phyloP scores from a whole-genome alignment of 1,140 invertebrate species.

The Elysia chlorotica region DNA sequence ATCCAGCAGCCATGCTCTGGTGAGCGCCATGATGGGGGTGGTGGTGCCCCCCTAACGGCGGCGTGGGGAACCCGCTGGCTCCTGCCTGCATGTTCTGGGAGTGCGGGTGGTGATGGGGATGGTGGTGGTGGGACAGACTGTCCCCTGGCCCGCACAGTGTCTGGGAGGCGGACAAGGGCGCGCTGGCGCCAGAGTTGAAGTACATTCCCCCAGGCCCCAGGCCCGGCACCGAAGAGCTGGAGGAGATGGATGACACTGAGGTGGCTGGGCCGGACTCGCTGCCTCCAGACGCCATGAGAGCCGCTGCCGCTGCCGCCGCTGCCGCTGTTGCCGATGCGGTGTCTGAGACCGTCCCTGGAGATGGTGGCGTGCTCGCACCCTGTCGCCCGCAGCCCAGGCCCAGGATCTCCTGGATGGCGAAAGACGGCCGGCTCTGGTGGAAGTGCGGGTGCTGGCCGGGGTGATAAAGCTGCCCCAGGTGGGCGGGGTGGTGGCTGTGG shows the following conservation, averaged over 20 bases:
- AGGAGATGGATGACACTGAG: constrained; percentile 15
- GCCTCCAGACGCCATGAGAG: constrained; percentile 3
- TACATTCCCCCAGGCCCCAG: no score
- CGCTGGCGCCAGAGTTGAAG: no score
- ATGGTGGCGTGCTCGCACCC: no score
- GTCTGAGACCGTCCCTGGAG: no score
- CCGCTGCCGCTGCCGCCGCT: constrained; percentile 1
- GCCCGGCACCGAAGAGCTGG: no score
- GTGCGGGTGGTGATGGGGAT: neutral
- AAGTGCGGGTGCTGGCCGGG: constrained; percentile 7
- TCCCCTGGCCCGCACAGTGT: no score
- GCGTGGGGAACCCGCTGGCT: neutral
- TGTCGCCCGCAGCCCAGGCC: constrained; percentile 16
- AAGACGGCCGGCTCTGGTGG: constrained; percentile 20
- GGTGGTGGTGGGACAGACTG: constrained; percentile 2
- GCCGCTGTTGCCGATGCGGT: no score
- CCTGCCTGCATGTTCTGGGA: neutral
- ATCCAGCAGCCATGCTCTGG: neutral
- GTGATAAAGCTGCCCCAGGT: constrained; percentile 6
- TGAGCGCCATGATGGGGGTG: neutral
- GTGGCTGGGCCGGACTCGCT: neutral
- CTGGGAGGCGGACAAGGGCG: no score
- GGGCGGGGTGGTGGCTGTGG: neutral
- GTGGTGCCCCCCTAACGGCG: no score
- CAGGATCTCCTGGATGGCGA: constrained; percentile 23